Base-by-base conservation (phyloP, 2,797 vertebrate genomes). In the Bovichtus variegatus region DNA sequence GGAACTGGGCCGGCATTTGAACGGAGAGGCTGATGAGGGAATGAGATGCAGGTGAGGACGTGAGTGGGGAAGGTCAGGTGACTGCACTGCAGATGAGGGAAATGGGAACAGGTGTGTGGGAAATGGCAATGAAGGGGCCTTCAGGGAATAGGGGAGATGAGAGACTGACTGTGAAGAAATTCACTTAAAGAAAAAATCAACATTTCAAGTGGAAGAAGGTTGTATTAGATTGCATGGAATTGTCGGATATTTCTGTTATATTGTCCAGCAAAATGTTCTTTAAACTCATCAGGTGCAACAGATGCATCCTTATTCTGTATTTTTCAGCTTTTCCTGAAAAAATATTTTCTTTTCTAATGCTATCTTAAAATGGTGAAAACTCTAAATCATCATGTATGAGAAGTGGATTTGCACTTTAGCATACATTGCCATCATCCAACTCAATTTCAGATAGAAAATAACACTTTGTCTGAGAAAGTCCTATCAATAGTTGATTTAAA, bases 21-120 rank as follows among this genome's bases (percentile, higher is more conserved):
- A 49, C 4, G 10, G 61, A 36, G 60, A 21, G 13, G n/a, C n/a
- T 36, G 61, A 63, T 18, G n/a, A 63, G 61, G 44, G 61, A 49
- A 23, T 49, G 61, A 63, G 61, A 34, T 16, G 19, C 61, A 49
- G 19, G 41, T 63, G 61, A 59, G 15, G 12, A n/a, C n/a, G n/a
- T n/a, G n/a, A n/a, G 19, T 11, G 21, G 41, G 21, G 10, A 23
- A 43, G 9, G 36, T 5, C 29, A 19, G 27, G 60, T 34, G 23
- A 3, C 29, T 5, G 19, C 31, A 21, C n/a, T n/a, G 53, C 34
- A 10, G 38, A 19, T 11, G 25, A 61, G 25, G 41, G 25, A 34
- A 21, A 18, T 31, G 41, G 27, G 11, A 47, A 21, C 44, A 23
- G 61, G 12, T 64, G 44, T 23, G 44, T 15, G 43, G 10, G 12